These are phyloP conservation scores for Prinia subflava DNA, from an alignment of 2,113 vertebrate genomes.

Conservation along the genomic window DNA sequence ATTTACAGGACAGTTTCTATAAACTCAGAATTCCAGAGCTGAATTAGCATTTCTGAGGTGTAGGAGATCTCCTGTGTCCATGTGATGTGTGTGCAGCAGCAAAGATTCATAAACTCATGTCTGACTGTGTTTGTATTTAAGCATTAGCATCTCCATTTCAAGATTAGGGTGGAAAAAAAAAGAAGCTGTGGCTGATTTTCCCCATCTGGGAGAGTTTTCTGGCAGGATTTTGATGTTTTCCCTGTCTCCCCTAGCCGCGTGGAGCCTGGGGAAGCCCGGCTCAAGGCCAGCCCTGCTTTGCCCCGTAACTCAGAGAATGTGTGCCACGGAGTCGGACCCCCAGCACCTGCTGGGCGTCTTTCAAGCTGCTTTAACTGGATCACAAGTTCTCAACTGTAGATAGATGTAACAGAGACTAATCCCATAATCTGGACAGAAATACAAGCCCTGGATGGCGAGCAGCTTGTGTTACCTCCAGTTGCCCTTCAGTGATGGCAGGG, in stretches of 20 bases:
- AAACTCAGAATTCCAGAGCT: constrained; percentile 6
- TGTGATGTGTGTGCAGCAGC: background rate
- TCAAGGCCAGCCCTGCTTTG: background rate
- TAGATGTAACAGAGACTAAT: constrained; percentile 50
- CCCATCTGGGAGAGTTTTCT: background rate
- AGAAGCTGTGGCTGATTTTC: background rate
- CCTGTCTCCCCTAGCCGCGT: background rate
- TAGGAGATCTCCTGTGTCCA: background rate
- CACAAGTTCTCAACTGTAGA: constrained; percentile 45
- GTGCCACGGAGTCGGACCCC: background rate
- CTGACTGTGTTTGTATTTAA: background rate
- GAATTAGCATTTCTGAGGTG: background rate
- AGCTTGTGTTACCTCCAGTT: constrained; percentile 20
- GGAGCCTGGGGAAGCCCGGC: background rate
- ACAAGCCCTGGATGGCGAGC: constrained; percentile 13
- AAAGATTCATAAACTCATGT: background rate
- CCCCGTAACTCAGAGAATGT: background rate
- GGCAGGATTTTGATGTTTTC: background rate
- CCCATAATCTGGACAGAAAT: constrained; percentile 31
- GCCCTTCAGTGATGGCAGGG: background rate
- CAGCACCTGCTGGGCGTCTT: constrained; percentile 51
- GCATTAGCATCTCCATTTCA: background rate
- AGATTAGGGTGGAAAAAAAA: background rate
- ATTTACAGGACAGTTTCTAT: constrained; percentile 15
- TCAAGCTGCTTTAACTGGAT: constrained; percentile 51